Evolutionary conservation across 1,140 invertebrate species (phyloP), one percentile per base, ranked within the genome.

Genomic region (Hormaphis cornu): DNA sequence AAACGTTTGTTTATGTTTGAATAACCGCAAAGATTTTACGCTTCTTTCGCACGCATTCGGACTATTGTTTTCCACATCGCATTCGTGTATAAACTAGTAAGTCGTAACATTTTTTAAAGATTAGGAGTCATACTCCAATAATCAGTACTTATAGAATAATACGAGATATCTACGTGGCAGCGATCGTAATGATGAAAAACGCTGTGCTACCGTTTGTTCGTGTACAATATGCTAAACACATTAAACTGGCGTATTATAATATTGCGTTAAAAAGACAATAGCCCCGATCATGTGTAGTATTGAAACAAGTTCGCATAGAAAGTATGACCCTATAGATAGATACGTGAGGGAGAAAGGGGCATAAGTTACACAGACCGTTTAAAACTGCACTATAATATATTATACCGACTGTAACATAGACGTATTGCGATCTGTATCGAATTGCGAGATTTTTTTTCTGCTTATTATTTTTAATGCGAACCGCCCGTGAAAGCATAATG

Each of bases 221-320:
- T 10, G 7, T 30, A 53, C 9, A 33, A 3, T 35, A 56, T 56
- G 53, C 33, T 24, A 56, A 56, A 56, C n/a, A 37, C 53, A 37
- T 37, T 37, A 20, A 16, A 56, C 14, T n/a, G 53, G 18, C 37
- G 22, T 37, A 12, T 37, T 37, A 52, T 8, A 20, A 22, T n/a
- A n/a, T n/a, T n/a, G n/a, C n/a, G n/a, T 28, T 30, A 58, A 40
- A 56, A 37, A 58, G 54, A 58, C 54, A 58, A 58, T 58, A 58
- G 54, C 33, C 20, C 54, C 24, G 54, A 37, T 58, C 40, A 58
- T 40, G n/a, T n/a, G n/a, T n/a, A n/a, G n/a, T n/a, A 40, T 33
- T 10, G 10, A 14, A 56, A 33, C 20, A 58, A 40, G 54, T 58
- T 40, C 35, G 20, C 40, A n/a, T 22, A 40, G 33, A 58, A 58